Conservation (phyloP, 1,140 invertebrate species). For the Drosophila hydei region DNA sequence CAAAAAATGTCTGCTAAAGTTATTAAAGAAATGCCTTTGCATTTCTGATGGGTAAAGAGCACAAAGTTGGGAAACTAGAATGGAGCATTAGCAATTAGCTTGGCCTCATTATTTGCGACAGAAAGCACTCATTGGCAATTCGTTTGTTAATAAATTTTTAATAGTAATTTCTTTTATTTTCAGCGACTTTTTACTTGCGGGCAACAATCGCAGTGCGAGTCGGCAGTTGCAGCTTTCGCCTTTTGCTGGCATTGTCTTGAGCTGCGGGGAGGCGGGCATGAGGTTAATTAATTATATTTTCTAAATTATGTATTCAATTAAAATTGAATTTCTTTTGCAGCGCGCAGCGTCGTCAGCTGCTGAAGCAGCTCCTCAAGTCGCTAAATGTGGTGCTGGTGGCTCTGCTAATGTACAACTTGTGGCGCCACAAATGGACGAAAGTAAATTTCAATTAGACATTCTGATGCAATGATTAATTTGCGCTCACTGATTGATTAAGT, state of each 20-base stretch:
- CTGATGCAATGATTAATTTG: conserved; percentile 25
- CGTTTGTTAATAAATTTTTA: neutral
- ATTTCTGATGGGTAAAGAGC: conserved; percentile 9
- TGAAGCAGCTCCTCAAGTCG: conserved; percentile 74
- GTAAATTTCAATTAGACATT: conserved; percentile 70
- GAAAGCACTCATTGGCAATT: too few relatives aligned
- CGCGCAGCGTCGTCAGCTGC: conserved; percentile 60
- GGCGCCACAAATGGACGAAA: conserved; percentile 83
- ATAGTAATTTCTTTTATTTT: neutral
- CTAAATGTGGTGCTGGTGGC: conserved; percentile 73
- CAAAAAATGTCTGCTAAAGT: conserved; percentile 1
- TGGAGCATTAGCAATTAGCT: too few relatives aligned
- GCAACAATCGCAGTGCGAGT: conserved; percentile 7
- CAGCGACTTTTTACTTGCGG: neutral
- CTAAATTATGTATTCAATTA: neutral
- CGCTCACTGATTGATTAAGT: conserved; percentile 68
- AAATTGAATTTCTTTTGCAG: conserved; percentile 20
- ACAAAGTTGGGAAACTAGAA: too few relatives aligned
- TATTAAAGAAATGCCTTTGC: conserved; percentile 4
- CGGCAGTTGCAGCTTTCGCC: conserved; percentile 16
- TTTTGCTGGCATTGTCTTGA: conserved; percentile 21
- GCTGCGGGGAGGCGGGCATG: conserved; percentile 5
- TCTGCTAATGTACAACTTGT: conserved; percentile 73
- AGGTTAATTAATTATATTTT: conserved; percentile 19
- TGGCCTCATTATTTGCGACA: too few relatives aligned